Evolutionary conservation across 2,113 vertebrate species (phyloP), one percentile per base, ranked within the genome.

Genomic region (Catharus fuscescens): DNA sequence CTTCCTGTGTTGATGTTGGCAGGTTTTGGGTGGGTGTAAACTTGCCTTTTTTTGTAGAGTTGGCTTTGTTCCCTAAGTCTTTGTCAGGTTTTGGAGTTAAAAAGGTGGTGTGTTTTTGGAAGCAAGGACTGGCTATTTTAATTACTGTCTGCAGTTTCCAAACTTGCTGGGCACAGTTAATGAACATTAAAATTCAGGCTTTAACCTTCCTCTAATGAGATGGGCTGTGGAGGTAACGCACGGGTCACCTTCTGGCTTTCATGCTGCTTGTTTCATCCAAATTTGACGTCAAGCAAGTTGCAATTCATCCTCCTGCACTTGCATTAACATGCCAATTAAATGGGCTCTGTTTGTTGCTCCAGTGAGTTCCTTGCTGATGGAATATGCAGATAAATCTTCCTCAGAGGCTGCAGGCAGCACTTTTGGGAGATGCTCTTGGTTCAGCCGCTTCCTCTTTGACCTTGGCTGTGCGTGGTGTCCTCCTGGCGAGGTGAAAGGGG

Each of bases 1-100:
- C 81, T 90, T 85, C 92, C 93, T 88, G 71, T 92, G 92, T 91
- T 93, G 93, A 38, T 67, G 69, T 78, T 94, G 93, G 94, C 92
- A 83, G 85, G 52, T 78, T 77, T 85, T 17, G 79, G 85, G 79
- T 83, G 93, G 93, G 82, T 86, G 92, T 73, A 67, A 86, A 83
- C 90, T 86, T 80, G 67, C 90, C 48, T 31, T 23, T 73, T 69
- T 79, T 50, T 59, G 52, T 40, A 23, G 72, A 78, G 76, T 24
- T 92, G 94, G 92, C 85, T 3, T 62, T 13, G 10, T 59, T 91
- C 73, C 72, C 57, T 7, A 25, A 32, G 64, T 40, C 59, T 66
- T 65, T 7, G 10, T 85, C 66, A 76, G 61, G 31, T 86, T 92
- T 74, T 64, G 69, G 52, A 94, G 91, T 64, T 86, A 24, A 54